Evolutionary conservation across 2,113 vertebrate genomes (phyloP).

Genomic region (Greenwoodochromis staneri): DNA sequence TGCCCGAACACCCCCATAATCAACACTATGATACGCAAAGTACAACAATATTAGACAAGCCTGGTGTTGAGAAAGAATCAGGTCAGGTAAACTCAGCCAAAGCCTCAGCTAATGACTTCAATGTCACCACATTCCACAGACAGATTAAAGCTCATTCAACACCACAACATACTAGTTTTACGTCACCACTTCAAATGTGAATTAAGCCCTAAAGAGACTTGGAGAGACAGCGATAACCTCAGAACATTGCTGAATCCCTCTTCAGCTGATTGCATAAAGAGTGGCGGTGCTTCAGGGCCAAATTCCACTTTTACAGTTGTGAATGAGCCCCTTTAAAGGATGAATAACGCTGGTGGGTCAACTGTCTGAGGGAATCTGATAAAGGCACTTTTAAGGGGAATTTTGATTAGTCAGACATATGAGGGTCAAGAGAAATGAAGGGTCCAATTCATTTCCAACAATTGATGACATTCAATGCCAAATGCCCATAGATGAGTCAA

Average conservation of each 20-base stretch:
- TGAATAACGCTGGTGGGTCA: conserved; percentile 25
- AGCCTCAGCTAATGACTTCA: neutral
- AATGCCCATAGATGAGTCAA: conserved; percentile 34
- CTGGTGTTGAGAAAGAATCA: conserved; percentile 1
- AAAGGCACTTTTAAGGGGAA: conserved; percentile 24
- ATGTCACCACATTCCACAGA: neutral
- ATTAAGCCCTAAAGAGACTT: neutral
- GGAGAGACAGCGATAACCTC: neutral
- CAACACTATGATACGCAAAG: neutral
- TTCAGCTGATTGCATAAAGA: conserved; percentile 41
- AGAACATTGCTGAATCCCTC: conserved; percentile 8
- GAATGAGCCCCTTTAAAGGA: conserved; percentile 42
- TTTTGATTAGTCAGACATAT: conserved; percentile 42
- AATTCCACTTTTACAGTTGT: conserved; percentile 47
- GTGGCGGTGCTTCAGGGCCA: conserved; percentile 18
- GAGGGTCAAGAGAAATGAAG: conserved; percentile 1
- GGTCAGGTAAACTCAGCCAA: neutral
- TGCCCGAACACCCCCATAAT: conserved; percentile 16
- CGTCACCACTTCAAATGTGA: neutral
- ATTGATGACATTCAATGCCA: conserved; percentile 16
- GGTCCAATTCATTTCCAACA: conserved; percentile 33
- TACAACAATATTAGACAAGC: neutral
- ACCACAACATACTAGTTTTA: neutral
- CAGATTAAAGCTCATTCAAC: neutral
- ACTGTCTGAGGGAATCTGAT: conserved; percentile 15